Percentiles rank a stretch among this genome's conserved stretches.
These are phyloP conservation scores for Poeciliopsis presidionis DNA, from an alignment of 2,797 vertebrate species.

Conservation along the genomic window DNA sequence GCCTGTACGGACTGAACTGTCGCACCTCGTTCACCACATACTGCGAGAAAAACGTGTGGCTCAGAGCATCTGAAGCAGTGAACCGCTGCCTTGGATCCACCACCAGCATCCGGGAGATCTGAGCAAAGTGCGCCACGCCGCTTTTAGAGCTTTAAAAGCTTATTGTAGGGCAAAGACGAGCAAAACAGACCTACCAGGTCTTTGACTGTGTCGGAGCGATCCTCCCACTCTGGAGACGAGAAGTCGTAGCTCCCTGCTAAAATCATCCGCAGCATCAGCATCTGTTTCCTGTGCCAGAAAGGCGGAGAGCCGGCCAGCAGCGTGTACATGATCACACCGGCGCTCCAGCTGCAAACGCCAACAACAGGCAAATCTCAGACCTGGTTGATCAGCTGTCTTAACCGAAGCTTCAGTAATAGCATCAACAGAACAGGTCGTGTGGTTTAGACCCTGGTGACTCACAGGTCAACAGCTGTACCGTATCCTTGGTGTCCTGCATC, in stretches of 20 bases:
- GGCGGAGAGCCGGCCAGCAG: slow-evolving; percentile 95
- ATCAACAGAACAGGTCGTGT: background rate
- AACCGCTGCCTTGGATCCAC: slow-evolving; percentile 87
- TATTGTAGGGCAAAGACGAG: background rate
- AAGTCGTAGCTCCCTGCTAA: slow-evolving; percentile 90
- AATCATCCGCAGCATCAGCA: slow-evolving; percentile 98
- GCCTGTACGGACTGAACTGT: slow-evolving; percentile 91
- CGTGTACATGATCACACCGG: slow-evolving; percentile 97
- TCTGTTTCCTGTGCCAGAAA: slow-evolving; percentile 99
- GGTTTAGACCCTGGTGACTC: slow-evolving; percentile 64
- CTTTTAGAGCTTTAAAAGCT: background rate
- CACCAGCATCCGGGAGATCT: slow-evolving; percentile 94
- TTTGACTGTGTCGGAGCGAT: slow-evolving; percentile 95
- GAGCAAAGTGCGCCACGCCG: slow-evolving; percentile 1
- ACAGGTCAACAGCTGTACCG: slow-evolving; percentile 92
- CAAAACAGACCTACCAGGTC: slow-evolving; percentile 85
- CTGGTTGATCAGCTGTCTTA: background rate
- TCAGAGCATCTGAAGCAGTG: slow-evolving; percentile 86
- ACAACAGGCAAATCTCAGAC: background rate
- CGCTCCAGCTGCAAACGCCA: slow-evolving; percentile 87
- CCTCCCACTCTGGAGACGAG: slow-evolving; percentile 94
- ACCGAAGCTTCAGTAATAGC: background rate
- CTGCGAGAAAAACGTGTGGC: slow-evolving; percentile 96
- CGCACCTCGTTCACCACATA: slow-evolving; percentile 92
- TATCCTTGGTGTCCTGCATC: slow-evolving; percentile 89